Evolutionary conservation across 1,140 invertebrate genomes (phyloP), one percentile per base, ranked within the genome.

Genomic region (Limonius californicus): DNA sequence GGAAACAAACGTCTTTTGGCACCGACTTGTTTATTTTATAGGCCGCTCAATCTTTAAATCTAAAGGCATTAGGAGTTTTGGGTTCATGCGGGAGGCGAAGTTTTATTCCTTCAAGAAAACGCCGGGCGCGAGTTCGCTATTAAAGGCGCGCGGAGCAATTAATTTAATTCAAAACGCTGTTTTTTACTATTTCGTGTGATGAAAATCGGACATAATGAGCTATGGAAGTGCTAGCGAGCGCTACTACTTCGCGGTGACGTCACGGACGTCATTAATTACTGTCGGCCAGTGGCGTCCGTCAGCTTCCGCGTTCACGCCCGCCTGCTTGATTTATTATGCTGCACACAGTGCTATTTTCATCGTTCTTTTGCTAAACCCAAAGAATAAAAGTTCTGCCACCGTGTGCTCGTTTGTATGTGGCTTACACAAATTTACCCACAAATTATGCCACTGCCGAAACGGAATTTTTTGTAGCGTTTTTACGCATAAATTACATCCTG

Each of bases 261-360:
- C 59, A 61, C 30, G 11, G 50, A 11, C 53, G 30, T 54, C 59
- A 61, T 61, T 61, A 61, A 61, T 61, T 61, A 61, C 59, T 61
- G 59, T 61, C 59, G 50, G 50, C 21, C 59, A 55, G 59, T 61
- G 53, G 59, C 59, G 59, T 61, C 53, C 59, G 59, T 61, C 59
- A 61, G 59, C 54, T 61, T 61, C 59, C 59, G 59, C 54, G 59
- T 61, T 61, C 53, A 55, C 59, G 59, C 59, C 59, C 54, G 59
- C 59, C 54, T 42, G 19, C 59, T 61, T 61, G 59, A 61, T 61
- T 61, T 61, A 61, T 61, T 61, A 54, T 54, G 7, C 42, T 55
- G 20, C 59, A 35, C 42, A 30, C 20, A 21, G 43, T 12, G 21
- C 32, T 42, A 50, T 50, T 50, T 50, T 50, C 45, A 50, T 1